A percentile compares a stretch with the other conserved stretches of the same genome.
Conservation (phyloP, 2,797 vertebrate species). For the Galago senegalensis region DNA sequence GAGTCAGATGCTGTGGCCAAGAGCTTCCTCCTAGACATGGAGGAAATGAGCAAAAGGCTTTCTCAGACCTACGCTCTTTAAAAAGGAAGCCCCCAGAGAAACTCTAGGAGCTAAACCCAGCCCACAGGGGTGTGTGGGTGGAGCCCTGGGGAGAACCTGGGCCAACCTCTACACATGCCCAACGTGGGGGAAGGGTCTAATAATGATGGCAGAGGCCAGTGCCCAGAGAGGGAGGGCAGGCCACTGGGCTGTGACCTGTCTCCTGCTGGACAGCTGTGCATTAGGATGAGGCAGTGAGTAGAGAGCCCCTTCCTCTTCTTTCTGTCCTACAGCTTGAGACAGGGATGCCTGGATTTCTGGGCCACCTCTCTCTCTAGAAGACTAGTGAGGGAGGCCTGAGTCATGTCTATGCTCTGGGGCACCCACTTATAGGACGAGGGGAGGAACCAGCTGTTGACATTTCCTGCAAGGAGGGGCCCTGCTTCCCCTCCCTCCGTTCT, state of each 20-base stretch:
- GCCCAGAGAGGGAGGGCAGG: background rate
- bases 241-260: constrained; percentile 12
- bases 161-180: background rate
- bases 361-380: constrained; percentile 27
- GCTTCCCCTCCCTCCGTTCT: background rate
- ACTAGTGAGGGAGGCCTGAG: constrained; percentile 54
- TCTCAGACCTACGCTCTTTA: constrained; percentile 72
- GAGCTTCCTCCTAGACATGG: constrained; percentile 84
- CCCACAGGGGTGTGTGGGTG: constrained; percentile 6
- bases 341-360: constrained; percentile 31
- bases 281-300: background rate
- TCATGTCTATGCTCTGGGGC: constrained; percentile 59
- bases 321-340: constrained; percentile 8
- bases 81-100: constrained; percentile 69
- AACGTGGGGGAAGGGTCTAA: background rate
- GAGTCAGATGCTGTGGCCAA: constrained; percentile 83
- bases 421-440: constrained; percentile 49
- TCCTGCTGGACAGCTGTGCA: background rate
- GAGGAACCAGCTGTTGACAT: constrained; percentile 76
- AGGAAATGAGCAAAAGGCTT: constrained; percentile 86
- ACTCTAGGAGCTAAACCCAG: constrained; percentile 45
- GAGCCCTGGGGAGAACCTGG: constrained; percentile 24
- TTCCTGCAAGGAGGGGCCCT: constrained; percentile 68
- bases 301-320: constrained; percentile 4
- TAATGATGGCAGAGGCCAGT: background rate